Evolutionary conservation across 2,797 vertebrate genomes (phyloP), one percentile per base, ranked within the genome.

Genomic region (Iguana delicatissima): DNA sequence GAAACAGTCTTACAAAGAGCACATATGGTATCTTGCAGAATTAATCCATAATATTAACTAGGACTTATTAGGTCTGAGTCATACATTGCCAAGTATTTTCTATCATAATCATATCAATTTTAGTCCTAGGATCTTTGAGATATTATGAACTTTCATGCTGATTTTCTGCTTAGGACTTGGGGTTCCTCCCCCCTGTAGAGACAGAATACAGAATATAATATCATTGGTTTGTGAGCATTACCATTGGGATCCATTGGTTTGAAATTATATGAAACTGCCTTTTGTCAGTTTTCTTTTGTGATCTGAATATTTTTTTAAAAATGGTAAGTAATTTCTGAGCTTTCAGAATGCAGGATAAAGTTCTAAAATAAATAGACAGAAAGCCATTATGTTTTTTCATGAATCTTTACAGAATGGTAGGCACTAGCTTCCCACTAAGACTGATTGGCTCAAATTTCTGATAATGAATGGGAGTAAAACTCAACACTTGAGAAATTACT

Each of bases 401-500:
- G 50, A 69, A 42, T 57, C 64, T 80, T 80, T 42, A 64, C 22
- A 67, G 62, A 80, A 85, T 64, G 35, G 42, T 84, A 89, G 46
- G 18, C 26, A 38, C n/a, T 57, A 72, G 50, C 7, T 35, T 79
- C 29, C 29, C 46, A 67, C 18, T 85, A 32, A 1, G 26, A 57
- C 22, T 59, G 29, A 74, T 74, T 89, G 52, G 26, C n/a, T 83
- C 59, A 77, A 42, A 84, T 5, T 24, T 67, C 55, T 67, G 72
- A 50, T 52, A 67, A 79, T 64, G 59, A 79, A 57, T 77, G 62
- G 26, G 6, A 79, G 24, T 52, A 22, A 57, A 88, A 16, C 0
- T n/a, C 79, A 67, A 57, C 52, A 87, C 57, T n/a, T 46, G 74
- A 79, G 57, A 87, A 87, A 79, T 87, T 50, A 87, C n/a, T 13